Evolutionary conservation across 2,888 invertebrate species (phyloP).

Genomic region (Prionchulus punctatus): DNA sequence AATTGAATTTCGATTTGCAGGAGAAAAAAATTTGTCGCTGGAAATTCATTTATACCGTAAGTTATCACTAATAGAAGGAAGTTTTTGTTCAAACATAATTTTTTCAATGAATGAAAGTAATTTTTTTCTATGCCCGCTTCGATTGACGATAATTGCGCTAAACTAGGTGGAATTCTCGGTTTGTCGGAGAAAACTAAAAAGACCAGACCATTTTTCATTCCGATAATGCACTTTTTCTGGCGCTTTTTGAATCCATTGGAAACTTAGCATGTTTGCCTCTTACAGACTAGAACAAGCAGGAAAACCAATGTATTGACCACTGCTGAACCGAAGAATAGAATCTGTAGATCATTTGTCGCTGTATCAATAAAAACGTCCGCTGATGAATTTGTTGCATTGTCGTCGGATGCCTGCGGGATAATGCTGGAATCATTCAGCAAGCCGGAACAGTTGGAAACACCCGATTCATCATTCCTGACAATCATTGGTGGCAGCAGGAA

Average conservation of each 20-base stretch:
- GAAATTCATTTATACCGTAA: conserved; percentile 21
- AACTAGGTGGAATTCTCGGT: conserved; percentile 73
- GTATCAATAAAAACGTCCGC: conserved; percentile 47
- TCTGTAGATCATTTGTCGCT: conserved; percentile 50
- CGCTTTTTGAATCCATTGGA: background rate
- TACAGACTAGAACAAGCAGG: conserved; percentile 64
- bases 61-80: conserved; percentile 31
- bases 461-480: too few relatives aligned
- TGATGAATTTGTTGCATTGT: conserved; percentile 44
- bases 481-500: conserved; percentile 57
- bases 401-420: too few relatives aligned
- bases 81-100: conserved; percentile 43
- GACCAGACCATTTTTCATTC: background rate
- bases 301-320: conserved; percentile 62
- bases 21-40: background rate
- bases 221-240: background rate
- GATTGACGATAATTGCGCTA: conserved; percentile 51
- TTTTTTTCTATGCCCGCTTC: conserved; percentile 39
- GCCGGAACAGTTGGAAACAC: too few relatives aligned
- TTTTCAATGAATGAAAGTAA: conserved; percentile 42
- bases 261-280: conserved; percentile 40
- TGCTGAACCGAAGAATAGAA: conserved; percentile 72
- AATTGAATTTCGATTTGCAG: too few relatives aligned
- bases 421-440: too few relatives aligned
- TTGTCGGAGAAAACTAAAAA: conserved; percentile 67